Conservation (phyloP, 2,113 vertebrate genomes). For the Oryzias celebensis region DNA sequence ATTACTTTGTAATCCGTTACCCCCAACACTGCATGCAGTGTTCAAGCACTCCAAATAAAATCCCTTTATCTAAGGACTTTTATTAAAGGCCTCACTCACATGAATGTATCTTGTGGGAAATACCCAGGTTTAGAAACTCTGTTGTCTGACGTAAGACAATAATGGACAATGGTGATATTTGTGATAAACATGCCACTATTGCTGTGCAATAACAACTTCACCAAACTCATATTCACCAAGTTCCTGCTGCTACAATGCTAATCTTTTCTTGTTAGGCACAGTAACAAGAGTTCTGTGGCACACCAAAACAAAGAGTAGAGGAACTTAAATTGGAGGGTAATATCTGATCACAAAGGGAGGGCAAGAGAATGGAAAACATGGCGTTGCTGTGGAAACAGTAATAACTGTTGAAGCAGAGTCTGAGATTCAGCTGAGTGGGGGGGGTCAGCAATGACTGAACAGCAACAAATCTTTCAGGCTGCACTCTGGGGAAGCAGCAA, state of each 20-base stretch:
- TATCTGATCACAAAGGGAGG: neutral
- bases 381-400: neutral
- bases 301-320: too few species aligned
- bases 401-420: slow-evolving; percentile 11
- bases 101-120: slow-evolving; percentile 31
- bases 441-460: slow-evolving; percentile 29
- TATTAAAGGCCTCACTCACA: slow-evolving; percentile 7
- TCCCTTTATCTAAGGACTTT: too few species aligned
- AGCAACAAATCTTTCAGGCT: slow-evolving; percentile 10
- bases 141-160: neutral
- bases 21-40: too few species aligned
- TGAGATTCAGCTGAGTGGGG: slow-evolving; percentile 28
- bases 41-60: too few species aligned
- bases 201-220: neutral
- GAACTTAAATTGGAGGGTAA: too few species aligned
- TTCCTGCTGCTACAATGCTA: too few species aligned
- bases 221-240: too few species aligned
- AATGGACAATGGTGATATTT: neutral
- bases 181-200: neutral
- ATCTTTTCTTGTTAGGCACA: too few species aligned
- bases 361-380: neutral
- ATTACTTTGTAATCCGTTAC: too few species aligned
- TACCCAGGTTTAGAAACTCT: slow-evolving; percentile 3
- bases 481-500: slow-evolving; percentile 16
- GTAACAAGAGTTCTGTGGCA: too few species aligned